Evolutionary conservation across 2,888 invertebrate species (phyloP).

Genomic region (Yponomeuta evonymella): DNA sequence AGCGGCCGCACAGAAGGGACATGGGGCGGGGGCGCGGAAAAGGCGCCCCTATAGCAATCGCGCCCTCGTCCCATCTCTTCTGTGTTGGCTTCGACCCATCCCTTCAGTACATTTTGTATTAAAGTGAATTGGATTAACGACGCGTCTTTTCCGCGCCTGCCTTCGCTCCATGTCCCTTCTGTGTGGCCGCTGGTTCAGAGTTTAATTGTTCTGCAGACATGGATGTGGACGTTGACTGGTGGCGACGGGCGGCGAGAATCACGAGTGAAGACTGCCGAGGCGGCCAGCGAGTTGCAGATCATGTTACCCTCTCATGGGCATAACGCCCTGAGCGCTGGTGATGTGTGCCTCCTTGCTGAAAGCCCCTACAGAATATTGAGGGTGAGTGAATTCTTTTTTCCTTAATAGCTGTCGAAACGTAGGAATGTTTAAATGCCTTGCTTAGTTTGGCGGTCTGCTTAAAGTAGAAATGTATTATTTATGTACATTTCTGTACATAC

Average conservation of each 20-base stretch:
- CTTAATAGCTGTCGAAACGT: not conserved
- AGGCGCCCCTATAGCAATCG: too few relatives aligned
- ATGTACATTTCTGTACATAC: too few relatives aligned
- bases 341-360: conserved; percentile 84
- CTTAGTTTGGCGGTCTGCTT: not conserved
- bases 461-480: too few relatives aligned
- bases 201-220: conserved; percentile 47
- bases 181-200: too few relatives aligned
- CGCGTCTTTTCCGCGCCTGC: too few relatives aligned
- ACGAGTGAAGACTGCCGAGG: conserved; percentile 42
- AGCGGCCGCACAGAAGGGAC: too few relatives aligned
- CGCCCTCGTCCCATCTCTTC: too few relatives aligned
- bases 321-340: conserved; percentile 52
- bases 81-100: too few relatives aligned
- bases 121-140: too few relatives aligned
- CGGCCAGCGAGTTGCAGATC: conserved; percentile 70
- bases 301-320: conserved; percentile 63
- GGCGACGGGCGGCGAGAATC: conserved; percentile 38
- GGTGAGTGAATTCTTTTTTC: conserved; percentile 63
- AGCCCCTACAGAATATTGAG: conserved; percentile 83
- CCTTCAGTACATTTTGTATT: too few relatives aligned
- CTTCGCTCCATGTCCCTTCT: too few relatives aligned
- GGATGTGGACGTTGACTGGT: conserved; percentile 50
- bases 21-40: too few relatives aligned
- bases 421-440: not conserved